Conservation (phyloP, 2,888 invertebrate genomes). For the Euplagia quadripunctaria region DNA sequence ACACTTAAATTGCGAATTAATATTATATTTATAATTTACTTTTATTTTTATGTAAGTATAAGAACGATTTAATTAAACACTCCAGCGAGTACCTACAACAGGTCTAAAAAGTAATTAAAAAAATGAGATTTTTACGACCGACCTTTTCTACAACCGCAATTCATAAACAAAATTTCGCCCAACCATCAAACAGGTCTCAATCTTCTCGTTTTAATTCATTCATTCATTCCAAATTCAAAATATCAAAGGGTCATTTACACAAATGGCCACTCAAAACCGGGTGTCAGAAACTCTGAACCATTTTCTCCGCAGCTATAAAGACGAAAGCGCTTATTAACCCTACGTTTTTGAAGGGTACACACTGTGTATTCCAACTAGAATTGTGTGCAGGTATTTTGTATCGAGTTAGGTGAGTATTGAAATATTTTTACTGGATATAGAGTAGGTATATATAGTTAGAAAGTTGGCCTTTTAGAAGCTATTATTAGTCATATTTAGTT, state of each 20-base stretch:
- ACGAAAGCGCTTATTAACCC: conserved; percentile 65
- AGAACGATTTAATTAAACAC: background rate
- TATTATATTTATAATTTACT: background rate
- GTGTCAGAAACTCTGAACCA: conserved; percentile 65
- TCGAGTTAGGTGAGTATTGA: background rate
- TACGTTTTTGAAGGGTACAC: conserved; percentile 47
- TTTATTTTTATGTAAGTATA: background rate
- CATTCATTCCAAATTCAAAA: conserved; percentile 64
- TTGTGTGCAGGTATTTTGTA: conserved; percentile 31
- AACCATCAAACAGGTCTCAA: conserved; percentile 56
- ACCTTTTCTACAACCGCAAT: conserved; percentile 35
- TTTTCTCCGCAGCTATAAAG: conserved; percentile 65
- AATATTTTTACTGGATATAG: background rate
- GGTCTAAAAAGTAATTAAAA: conserved; percentile 4
- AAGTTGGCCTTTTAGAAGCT: background rate
- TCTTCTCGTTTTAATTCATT: conserved; percentile 69
- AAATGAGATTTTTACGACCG: conserved; percentile 47
- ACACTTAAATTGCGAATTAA: too few species aligned
- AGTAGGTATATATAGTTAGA: background rate
- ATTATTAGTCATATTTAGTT: too few species aligned
- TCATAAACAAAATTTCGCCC: conserved; percentile 62
- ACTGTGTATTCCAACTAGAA: conserved; percentile 51
- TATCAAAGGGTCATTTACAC: conserved; percentile 73
- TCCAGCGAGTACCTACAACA: background rate
- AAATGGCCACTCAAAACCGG: conserved; percentile 66